These are phyloP conservation scores for Aporophyla nigra DNA, from an alignment of 2,888 invertebrate genomes.

Conservation along the genomic window DNA sequence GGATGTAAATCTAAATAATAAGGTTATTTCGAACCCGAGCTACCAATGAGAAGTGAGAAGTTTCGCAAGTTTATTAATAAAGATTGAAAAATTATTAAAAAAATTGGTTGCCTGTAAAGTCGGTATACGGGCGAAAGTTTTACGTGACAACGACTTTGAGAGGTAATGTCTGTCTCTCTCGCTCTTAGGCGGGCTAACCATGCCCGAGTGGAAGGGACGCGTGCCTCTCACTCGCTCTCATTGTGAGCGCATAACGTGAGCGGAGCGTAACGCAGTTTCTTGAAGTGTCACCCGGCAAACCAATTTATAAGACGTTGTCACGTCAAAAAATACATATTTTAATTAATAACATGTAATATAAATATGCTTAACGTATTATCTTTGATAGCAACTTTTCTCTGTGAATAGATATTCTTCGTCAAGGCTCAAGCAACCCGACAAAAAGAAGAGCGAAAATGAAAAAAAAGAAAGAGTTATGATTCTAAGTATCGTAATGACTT, in stretches of 20 bases:
- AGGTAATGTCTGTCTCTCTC: no score
- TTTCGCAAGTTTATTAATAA: conserved; percentile 10
- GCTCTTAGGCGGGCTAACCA: no score
- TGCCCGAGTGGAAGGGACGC: no score
- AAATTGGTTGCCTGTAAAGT: no score
- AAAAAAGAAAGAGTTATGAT: neutral
- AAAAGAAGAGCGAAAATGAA: neutral
- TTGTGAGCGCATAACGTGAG: no score
- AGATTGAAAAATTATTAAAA: conserved; percentile 44
- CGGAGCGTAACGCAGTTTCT: no score
- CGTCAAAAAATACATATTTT: conserved; percentile 35
- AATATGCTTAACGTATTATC: conserved; percentile 18
- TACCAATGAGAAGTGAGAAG: conserved; percentile 25
- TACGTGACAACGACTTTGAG: no score
- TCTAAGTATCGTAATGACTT: neutral
- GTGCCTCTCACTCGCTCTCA: no score
- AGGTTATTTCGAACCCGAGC: conserved; percentile 11
- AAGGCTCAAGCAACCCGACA: neutral
- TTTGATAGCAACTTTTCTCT: conserved; percentile 14
- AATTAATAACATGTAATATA: conserved; percentile 37
- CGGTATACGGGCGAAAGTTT: no score
- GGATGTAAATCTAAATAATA: neutral
- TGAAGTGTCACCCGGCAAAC: no score
- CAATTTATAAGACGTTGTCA: no score
- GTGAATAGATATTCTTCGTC: neutral